Percentiles rank a stretch among this genome's conserved stretches.
Evolutionary conservation across 2,113 vertebrate genomes (phyloP).

Genomic region (Typhlomys cinereus): DNA sequence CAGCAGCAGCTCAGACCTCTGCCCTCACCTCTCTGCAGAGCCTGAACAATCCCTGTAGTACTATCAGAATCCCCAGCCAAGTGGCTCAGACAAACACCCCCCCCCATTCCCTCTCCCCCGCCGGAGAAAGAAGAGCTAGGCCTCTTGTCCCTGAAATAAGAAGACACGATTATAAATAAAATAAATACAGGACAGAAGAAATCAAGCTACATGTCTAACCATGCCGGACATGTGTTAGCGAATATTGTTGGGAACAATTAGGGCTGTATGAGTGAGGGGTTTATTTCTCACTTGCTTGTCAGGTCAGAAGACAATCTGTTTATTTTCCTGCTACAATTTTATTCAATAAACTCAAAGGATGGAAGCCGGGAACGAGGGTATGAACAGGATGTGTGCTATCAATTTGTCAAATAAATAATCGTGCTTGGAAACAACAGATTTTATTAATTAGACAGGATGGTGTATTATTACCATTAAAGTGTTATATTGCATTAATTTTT

Average conservation of each 20-base stretch:
- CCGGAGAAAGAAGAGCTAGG: background rate
- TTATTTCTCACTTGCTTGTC: constrained; percentile 76
- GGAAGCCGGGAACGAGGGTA: constrained; percentile 68
- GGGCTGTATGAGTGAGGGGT: constrained; percentile 65
- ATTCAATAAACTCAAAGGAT: constrained; percentile 69
- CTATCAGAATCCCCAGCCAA: background rate
- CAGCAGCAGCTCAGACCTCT: background rate
- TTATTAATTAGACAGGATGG: constrained; percentile 83
- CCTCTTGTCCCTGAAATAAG: constrained; percentile 31
- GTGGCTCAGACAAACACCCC: constrained; percentile 11
- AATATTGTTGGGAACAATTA: constrained; percentile 60
- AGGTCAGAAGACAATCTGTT: constrained; percentile 73
- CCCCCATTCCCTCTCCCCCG: background rate
- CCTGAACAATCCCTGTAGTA: background rate
- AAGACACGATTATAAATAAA: background rate
- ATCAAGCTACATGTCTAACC: constrained; percentile 41
- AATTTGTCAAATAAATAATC: constrained; percentile 83
- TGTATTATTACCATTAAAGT: constrained; percentile 83
- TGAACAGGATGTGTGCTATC: constrained; percentile 78
- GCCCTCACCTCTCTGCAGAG: background rate
- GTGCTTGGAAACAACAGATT: constrained; percentile 81
- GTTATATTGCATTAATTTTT: constrained; percentile 83
- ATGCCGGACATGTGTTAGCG: constrained; percentile 58
- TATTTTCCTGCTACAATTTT: constrained; percentile 70
- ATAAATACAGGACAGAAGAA: background rate